Evolutionary conservation across 2,113 vertebrate species (phyloP).

Genomic region (Gasterosteus nipponicus): DNA sequence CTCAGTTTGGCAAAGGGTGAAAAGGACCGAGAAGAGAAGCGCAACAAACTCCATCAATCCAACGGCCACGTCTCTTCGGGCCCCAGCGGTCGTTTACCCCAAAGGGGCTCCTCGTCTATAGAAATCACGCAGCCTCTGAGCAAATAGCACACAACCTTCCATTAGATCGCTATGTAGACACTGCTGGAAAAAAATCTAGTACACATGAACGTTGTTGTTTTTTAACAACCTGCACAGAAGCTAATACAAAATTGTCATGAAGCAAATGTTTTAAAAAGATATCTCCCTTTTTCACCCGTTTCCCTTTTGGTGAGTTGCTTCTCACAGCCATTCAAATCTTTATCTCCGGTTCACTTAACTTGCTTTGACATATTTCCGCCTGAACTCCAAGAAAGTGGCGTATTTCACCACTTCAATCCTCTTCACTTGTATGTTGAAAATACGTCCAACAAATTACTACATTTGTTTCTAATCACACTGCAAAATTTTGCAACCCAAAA

Average conservation of each 20-base stretch:
- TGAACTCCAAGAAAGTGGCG: neutral
- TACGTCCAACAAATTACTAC: neutral
- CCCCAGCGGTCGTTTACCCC: conserved; percentile 28
- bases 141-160: conserved; percentile 15
- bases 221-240: neutral
- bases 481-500: neutral
- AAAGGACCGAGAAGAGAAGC: conserved; percentile 51
- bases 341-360: neutral
- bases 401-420: neutral
- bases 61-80: conserved; percentile 54
- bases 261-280: neutral
- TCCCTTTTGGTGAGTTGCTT: conserved; percentile 19
- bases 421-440: conserved; percentile 2
- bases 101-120: conserved; percentile 21
- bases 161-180: conserved; percentile 3
- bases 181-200: conserved; percentile 3
- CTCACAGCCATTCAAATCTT: neutral
- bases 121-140: neutral
- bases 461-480: neutral
- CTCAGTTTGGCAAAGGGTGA: conserved; percentile 58
- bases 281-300: conserved; percentile 11
- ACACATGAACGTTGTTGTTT: neutral
- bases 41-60: conserved; percentile 53
- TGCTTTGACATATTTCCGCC: conserved; percentile 4
- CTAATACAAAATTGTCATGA: conserved; percentile 11